Conservation (phyloP, 2,797 vertebrate species). For the Enoplosus armatus region DNA sequence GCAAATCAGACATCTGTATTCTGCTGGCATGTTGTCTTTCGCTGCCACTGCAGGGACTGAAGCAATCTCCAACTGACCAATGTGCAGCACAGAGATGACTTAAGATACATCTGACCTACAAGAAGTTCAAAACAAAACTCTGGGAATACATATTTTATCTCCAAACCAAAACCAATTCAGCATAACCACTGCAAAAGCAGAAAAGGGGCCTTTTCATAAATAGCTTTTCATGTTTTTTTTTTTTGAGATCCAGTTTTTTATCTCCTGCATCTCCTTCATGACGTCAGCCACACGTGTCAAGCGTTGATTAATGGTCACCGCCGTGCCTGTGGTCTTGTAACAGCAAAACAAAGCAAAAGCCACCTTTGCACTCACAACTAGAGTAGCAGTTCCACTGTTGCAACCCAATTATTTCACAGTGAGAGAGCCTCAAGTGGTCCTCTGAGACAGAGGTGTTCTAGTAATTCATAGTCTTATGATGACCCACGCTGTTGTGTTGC, state of each 20-base stretch:
- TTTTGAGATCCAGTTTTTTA: slow-evolving; percentile 24
- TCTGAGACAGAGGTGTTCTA: slow-evolving; percentile 75
- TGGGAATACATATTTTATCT: slow-evolving; percentile 2
- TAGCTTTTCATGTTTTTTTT: neutral
- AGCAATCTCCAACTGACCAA: slow-evolving; percentile 25
- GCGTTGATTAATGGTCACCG: slow-evolving; percentile 75
- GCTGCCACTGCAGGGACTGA: slow-evolving; percentile 2
- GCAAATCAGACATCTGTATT: slow-evolving; percentile 47
- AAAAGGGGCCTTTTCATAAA: neutral
- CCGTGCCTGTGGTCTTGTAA: slow-evolving; percentile 57
- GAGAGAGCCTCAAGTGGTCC: slow-evolving; percentile 82
- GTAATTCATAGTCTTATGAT: slow-evolving; percentile 83
- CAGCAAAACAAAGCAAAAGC: slow-evolving; percentile 74
- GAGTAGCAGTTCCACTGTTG: slow-evolving; percentile 73
- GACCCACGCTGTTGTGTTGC: slow-evolving; percentile 76
- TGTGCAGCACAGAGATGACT: neutral
- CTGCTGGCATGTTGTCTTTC: neutral
- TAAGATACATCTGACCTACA: slow-evolving; percentile 10
- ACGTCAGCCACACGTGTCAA: slow-evolving; percentile 62
- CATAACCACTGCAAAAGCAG: neutral
- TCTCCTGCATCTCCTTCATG: slow-evolving; percentile 26
- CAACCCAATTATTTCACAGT: slow-evolving; percentile 85
- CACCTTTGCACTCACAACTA: slow-evolving; percentile 74
- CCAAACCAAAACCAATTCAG: neutral
- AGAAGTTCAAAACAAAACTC: slow-evolving; percentile 21